Percentiles rank a stretch among this genome's conserved stretches.
phyloP scores from a whole-genome alignment of 2,888 invertebrate species.

The Lasioglossum lativentre region DNA sequence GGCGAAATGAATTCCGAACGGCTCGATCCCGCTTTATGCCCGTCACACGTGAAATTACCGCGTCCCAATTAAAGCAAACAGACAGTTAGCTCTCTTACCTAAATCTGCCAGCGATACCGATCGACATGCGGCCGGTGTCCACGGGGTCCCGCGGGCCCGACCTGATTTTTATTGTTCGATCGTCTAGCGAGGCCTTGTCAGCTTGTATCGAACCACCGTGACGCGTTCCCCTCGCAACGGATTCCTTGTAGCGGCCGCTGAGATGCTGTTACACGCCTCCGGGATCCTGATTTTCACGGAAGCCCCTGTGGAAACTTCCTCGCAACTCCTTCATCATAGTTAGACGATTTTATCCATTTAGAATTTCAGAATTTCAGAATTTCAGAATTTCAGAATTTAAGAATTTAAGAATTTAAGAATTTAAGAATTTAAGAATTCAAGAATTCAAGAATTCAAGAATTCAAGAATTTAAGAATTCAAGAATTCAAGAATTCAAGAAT shows the following conservation, averaged over 20 bases:
- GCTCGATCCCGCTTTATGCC: slow-evolving; percentile 45
- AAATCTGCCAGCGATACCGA: slow-evolving; percentile 74
- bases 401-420: too few relatives aligned
- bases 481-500: too few relatives aligned
- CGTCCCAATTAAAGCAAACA: slow-evolving; percentile 68
- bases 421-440: too few relatives aligned
- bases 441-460: too few relatives aligned
- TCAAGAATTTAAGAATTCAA: too few relatives aligned
- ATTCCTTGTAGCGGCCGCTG: slow-evolving; percentile 24
- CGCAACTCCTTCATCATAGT: neutral
- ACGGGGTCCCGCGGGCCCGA: slow-evolving; percentile 9
- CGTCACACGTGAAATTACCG: slow-evolving; percentile 51
- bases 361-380: too few relatives aligned
- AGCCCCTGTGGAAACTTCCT: slow-evolving; percentile 25
- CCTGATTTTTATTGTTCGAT: slow-evolving; percentile 29
- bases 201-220: slow-evolving; percentile 21
- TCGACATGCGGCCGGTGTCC: slow-evolving; percentile 55
- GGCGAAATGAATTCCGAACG: slow-evolving; percentile 58
- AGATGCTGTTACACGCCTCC: slow-evolving; percentile 26
- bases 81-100: slow-evolving; percentile 62
- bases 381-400: too few relatives aligned
- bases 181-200: slow-evolving; percentile 38
- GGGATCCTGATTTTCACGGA: slow-evolving; percentile 15
- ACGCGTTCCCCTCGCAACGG: slow-evolving; percentile 23
- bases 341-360: neutral